Evolutionary conservation across 2,888 invertebrate species (phyloP), one percentile per base, ranked within the genome.

Genomic region (Stomorhina lunata): DNA sequence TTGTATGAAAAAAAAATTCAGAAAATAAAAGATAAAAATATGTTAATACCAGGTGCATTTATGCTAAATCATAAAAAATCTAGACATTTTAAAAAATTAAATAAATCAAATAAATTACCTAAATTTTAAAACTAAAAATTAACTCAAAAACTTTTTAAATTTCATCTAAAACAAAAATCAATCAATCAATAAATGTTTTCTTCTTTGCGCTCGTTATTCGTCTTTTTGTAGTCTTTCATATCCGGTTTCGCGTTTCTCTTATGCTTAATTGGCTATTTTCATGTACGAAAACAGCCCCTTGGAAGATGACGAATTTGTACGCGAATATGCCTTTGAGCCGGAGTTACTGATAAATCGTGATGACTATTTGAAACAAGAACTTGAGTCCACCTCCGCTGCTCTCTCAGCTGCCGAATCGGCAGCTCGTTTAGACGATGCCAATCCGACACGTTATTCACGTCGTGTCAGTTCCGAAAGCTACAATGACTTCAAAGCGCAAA

Each of bases 251-350:
- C 29, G 48, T 25, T 29, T 12, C 25, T 57, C 66, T 55, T 57
- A 25, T 66, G 32, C 25, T 34, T 4, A 2, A 34, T 6, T 20
- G 32, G 15, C 15, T 20, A n/a, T 69, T 82, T 79, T 66, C 87
- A 89, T 89, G 89, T 89, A 86, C 85, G 88, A 84, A 87, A 87
- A 84, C 85, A 88, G 87, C 81, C 86, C 86, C 82, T 85, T 85
- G 84, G 73, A 61, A 4, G 77, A 88, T 80, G 90, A 91, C 86
- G 89, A 90, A 87, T 90, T 87, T 81, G 88, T 90, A 82, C 90
- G 91, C 80, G 91, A 91, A 86, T 91, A 89, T 85, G 87, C 90
- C 50, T 91, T 91, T 84, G 91, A 91, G 84, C 91, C 91, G 85
- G 91, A 91, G 85, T 85, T 91, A 79, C 85, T 90, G 81, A 87